A percentile compares a stretch with the other conserved stretches of the same genome.
Evolutionary conservation across 2,888 invertebrate species (phyloP).

Genomic region (Enoplolaimus lenunculus): DNA sequence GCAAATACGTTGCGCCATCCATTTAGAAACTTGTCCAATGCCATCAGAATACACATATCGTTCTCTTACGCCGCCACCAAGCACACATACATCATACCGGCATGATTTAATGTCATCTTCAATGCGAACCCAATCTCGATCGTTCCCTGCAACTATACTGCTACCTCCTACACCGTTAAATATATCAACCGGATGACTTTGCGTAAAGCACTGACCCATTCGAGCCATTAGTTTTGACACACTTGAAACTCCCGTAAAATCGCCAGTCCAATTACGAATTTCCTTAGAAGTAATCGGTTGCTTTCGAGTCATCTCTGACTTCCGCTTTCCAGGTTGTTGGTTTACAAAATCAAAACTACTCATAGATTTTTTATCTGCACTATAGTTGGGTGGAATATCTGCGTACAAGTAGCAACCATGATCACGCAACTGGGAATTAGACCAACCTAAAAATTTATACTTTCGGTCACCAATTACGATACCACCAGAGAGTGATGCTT

Average conservation of each 20-base stretch:
- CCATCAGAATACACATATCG: conserved; percentile 35
- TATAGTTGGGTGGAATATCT: too few species aligned
- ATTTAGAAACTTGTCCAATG: conserved; percentile 31
- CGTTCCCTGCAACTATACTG: too few species aligned
- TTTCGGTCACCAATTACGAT: conserved; percentile 1
- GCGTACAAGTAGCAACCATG: conserved; percentile 17
- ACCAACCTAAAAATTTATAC: conserved; percentile 15
- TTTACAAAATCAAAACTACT: too few species aligned
- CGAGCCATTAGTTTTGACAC: conserved; percentile 41
- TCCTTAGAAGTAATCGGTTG: neutral
- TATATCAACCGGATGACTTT: too few species aligned
- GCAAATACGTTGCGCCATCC: conserved; percentile 27
- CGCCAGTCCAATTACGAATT: conserved; percentile 33
- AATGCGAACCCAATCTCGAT: neutral
- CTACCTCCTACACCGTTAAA: neutral
- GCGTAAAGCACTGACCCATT: conserved; percentile 42
- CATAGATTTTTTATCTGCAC: too few species aligned
- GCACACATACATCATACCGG: neutral
- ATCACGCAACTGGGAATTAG: conserved; percentile 11
- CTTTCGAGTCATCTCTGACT: too few species aligned
- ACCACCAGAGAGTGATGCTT: neutral
- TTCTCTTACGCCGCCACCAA: conserved; percentile 9
- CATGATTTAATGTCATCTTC: neutral
- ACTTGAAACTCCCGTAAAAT: conserved; percentile 29
- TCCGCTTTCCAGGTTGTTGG: too few species aligned